Percentiles rank a stretch among this genome's conserved stretches.
phyloP scores from a whole-genome alignment of 2,797 vertebrate species.

The Sternotherus odoratus region DNA sequence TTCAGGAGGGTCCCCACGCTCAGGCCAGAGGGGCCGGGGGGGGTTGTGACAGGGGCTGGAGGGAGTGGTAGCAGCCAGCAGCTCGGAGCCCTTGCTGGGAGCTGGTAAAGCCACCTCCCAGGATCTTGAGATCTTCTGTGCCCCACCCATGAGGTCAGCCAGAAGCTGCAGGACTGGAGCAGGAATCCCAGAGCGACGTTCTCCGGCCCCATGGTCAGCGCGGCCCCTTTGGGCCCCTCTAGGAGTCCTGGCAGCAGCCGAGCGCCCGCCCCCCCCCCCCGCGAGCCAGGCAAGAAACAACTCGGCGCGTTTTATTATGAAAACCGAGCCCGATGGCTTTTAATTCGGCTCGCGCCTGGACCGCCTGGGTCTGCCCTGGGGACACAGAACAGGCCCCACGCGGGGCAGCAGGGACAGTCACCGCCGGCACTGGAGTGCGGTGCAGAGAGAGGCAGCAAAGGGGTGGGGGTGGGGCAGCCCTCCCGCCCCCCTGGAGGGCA shows the following conservation, averaged over 20 bases:
- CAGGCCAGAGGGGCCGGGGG: neutral
- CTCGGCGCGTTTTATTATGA: neutral
- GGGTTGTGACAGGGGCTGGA: neutral
- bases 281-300: neutral
- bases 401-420: neutral
- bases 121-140: no score
- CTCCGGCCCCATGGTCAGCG: neutral
- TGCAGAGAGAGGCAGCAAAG: neutral
- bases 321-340: neutral
- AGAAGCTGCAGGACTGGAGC: neutral
- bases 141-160: neutral
- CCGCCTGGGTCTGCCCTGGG: neutral
- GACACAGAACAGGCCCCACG: neutral
- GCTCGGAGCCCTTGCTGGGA: neutral
- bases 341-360: neutral
- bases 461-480: no score
- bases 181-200: neutral
- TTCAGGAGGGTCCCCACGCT: neutral
- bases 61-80: neutral
- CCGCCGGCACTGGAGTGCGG: neutral
- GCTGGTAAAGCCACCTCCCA: neutral
- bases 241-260: accelerated
- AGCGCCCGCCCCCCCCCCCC: neutral
- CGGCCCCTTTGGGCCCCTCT: neutral
- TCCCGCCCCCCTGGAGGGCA: neutral